Evolutionary conservation across 2,888 invertebrate genomes (phyloP).

Genomic region (Seira musarum): DNA sequence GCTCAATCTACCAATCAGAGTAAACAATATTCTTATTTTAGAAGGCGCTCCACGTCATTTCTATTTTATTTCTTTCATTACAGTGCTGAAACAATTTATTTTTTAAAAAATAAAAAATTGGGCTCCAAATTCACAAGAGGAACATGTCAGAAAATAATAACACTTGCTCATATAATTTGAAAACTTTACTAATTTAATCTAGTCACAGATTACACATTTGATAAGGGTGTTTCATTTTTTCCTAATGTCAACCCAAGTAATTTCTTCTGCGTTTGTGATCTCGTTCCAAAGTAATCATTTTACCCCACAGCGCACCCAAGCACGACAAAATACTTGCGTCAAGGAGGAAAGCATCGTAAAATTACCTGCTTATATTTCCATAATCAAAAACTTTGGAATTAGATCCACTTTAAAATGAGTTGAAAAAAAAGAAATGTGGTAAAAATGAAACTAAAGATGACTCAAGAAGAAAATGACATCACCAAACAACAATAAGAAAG

Average conservation of each 20-base stretch:
- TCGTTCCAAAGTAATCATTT: no score
- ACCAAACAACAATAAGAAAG: constrained; percentile 7
- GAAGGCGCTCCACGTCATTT: no score
- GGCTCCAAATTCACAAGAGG: neutral
- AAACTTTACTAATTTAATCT: constrained; percentile 55
- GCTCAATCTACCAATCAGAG: no score
- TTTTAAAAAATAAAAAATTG: neutral
- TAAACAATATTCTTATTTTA: no score
- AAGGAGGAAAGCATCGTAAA: neutral
- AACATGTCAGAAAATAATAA: neutral
- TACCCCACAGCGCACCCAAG: neutral
- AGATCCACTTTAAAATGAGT: neutral
- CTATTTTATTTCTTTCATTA: no score
- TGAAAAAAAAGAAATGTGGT: neutral
- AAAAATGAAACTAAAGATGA: neutral
- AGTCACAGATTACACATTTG: neutral
- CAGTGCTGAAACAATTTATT: no score
- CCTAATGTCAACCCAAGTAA: neutral
- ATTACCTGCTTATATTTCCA: neutral
- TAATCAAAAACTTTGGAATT: constrained; percentile 4
- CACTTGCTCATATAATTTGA: constrained; percentile 35
- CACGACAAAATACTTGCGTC: neutral
- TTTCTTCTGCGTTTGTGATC: neutral
- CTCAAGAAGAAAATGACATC: neutral
- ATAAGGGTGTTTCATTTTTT: neutral